A percentile compares a stretch with the other conserved stretches of the same genome.
Evolutionary conservation across 2,113 vertebrate species (phyloP).

Genomic region (Tragelaphus strepsiceros): DNA sequence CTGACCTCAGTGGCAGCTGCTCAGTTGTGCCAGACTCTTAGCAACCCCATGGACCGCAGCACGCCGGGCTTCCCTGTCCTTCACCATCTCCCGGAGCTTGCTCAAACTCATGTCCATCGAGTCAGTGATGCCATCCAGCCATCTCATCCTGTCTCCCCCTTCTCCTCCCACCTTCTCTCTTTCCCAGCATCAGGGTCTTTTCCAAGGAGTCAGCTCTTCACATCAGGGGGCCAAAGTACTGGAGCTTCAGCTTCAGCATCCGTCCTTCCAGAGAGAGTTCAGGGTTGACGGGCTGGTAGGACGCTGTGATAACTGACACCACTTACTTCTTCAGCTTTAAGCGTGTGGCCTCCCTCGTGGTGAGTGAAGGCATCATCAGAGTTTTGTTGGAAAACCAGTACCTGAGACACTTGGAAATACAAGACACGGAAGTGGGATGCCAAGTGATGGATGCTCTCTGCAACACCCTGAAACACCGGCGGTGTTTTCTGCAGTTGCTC

Average conservation of each 20-base stretch:
- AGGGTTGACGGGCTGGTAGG: fast-evolving
- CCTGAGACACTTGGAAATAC: background rate
- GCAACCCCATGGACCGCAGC: background rate
- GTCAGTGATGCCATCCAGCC: background rate
- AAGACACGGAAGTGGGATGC: fast-evolving
- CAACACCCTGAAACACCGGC: fast-evolving
- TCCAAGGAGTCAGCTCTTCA: background rate
- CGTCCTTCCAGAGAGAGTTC: background rate
- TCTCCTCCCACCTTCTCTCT: background rate
- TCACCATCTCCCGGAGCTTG: background rate
- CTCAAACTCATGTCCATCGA: background rate
- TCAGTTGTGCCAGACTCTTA: fast-evolving
- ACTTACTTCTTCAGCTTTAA: background rate
- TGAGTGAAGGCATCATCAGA: background rate
- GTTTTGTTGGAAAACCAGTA: background rate
- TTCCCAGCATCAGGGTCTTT: background rate
- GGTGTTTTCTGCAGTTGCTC: background rate
- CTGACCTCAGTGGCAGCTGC: background rate
- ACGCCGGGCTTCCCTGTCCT: background rate
- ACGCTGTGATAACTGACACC: fast-evolving
- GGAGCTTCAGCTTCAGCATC: background rate
- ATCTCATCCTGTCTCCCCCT: background rate
- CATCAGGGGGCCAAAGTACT: background rate
- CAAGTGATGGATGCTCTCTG: background rate
- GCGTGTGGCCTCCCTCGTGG: fast-evolving